Evolutionary conservation across 2,113 vertebrate genomes (phyloP), one percentile per base, ranked within the genome.

Genomic region (Motacilla tschutschensis): DNA sequence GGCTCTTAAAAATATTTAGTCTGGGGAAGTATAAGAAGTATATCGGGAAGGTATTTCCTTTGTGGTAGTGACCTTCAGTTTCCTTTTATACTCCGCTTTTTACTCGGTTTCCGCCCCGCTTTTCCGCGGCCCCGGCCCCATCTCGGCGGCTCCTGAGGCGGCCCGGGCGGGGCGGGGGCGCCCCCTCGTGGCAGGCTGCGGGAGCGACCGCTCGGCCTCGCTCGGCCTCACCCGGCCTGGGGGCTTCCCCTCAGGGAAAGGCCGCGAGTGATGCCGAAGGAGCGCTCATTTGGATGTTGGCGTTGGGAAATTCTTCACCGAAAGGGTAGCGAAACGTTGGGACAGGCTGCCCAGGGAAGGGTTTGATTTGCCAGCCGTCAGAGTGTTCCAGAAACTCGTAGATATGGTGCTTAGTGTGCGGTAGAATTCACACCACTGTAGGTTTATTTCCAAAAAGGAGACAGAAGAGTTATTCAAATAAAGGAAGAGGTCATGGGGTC

Each of bases 221-320:
- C 8, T 26, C 10, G 38, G n/a, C 9, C n/a, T 33, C n/a, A n/a
- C n/a, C n/a, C n/a, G n/a, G n/a, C n/a, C n/a, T 28, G 28, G 12
- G 36, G 8, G 22, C 12, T 40, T 15, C 16, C 33, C 79, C 41
- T 48, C 35, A 41, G 50, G 35, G 18, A 11, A 13, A 24, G 12
- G 48, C 22, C 40, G 31, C 40, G 0, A 1, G 16, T 0, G 22
- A 9, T 4, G 28, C 22, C 33, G 0, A 5, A 10, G 9, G 19
- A 55, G 35, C 29, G 1, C 5, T 29, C 3, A 0, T 19, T 24
- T 7, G 41, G 15, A 2, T 8, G 0, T 1, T 2, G 40, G 11
- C 8, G 2, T 11, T 7, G 38, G 24, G 24, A 13, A 40, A 55
- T 25, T 25, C 35, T 9, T 10, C 58, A 6, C 35, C 48, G 12